Percentiles rank a stretch among this genome's conserved stretches.
Evolutionary conservation across 92 coral and sea anemone genomes (phyloP).

Genomic region (Scolanthus callimorphus): DNA sequence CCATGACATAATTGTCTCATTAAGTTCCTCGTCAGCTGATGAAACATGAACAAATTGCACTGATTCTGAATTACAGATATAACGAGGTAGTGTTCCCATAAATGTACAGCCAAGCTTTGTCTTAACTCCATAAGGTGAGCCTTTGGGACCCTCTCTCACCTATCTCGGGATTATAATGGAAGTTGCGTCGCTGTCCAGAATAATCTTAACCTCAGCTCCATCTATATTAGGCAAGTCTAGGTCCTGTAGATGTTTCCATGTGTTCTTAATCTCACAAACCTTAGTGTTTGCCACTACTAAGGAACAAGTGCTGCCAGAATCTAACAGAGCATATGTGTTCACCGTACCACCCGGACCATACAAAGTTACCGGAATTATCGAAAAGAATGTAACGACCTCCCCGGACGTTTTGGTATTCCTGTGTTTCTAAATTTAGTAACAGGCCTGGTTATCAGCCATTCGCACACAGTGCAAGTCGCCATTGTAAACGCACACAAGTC

Average conservation of each 20-base stretch:
- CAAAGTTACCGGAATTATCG: slow-evolving; percentile 35
- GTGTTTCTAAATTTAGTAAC: too few relatives aligned
- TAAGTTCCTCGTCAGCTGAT: slow-evolving; percentile 24
- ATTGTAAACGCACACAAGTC: too few relatives aligned
- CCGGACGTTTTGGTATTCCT: too few relatives aligned
- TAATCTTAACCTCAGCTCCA: slow-evolving; percentile 11
- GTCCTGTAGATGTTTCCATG: slow-evolving; percentile 27
- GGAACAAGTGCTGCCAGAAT: slow-evolving; percentile 39
- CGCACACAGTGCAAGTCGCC: too few relatives aligned
- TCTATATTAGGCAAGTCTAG: slow-evolving; percentile 17
- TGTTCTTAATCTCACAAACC: background rate
- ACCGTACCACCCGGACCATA: slow-evolving; percentile 31
- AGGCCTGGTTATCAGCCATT: too few relatives aligned
- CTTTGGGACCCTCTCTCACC: slow-evolving; percentile 33
- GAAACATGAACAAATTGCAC: slow-evolving; percentile 15
- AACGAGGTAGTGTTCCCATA: slow-evolving; percentile 31
- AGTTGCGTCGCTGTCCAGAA: slow-evolving; percentile 20
- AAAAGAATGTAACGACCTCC: too few relatives aligned
- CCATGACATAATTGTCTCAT: slow-evolving; percentile 37
- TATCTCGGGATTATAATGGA: slow-evolving; percentile 40
- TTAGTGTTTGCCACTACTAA: slow-evolving; percentile 1
- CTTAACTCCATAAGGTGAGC: slow-evolving; percentile 32
- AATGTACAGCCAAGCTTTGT: slow-evolving; percentile 46
- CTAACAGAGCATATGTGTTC: slow-evolving; percentile 18
- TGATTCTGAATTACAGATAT: slow-evolving; percentile 23